Evolutionary conservation across 2,797 vertebrate genomes (phyloP).

Genomic region (Lepidocolaptes lacrymiger): DNA sequence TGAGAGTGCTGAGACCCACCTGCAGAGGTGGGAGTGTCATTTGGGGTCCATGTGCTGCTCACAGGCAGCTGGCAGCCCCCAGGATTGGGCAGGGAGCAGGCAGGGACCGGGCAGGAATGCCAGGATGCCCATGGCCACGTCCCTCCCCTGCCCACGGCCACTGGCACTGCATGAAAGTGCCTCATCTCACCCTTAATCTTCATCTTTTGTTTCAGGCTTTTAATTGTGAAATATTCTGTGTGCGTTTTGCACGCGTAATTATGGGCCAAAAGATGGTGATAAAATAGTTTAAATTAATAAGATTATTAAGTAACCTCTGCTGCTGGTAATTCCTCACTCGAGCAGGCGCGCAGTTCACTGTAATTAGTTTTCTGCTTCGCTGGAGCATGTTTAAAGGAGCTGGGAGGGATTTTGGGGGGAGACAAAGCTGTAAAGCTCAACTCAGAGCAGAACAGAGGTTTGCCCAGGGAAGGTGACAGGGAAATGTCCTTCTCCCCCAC

Average conservation of each 20-base stretch:
- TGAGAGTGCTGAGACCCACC: background rate
- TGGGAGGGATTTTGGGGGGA: background rate
- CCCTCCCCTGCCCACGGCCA: background rate
- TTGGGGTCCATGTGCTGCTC: background rate
- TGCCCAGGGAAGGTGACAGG: background rate
- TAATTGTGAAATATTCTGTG: background rate
- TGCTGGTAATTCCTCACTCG: constrained; percentile 40
- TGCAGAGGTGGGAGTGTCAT: background rate
- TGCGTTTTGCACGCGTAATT: background rate
- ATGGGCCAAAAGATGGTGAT: constrained; percentile 38
- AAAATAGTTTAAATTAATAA: constrained; percentile 57
- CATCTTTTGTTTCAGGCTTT: background rate
- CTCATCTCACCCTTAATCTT: background rate
- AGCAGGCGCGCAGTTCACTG: background rate
- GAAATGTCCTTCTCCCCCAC: background rate
- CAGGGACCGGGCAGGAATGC: background rate
- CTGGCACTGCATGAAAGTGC: background rate
- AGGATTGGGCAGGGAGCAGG: background rate
- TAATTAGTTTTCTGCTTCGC: constrained; percentile 55
- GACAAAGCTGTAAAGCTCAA: background rate
- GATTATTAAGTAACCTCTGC: constrained; percentile 45
- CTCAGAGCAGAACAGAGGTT: rapidly evolving
- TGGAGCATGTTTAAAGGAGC: constrained; percentile 28
- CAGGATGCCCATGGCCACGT: rapidly evolving
- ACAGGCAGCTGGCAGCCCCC: background rate